Base-by-base conservation (phyloP, 2,888 invertebrate species). In the Cactoblastis cactorum region DNA sequence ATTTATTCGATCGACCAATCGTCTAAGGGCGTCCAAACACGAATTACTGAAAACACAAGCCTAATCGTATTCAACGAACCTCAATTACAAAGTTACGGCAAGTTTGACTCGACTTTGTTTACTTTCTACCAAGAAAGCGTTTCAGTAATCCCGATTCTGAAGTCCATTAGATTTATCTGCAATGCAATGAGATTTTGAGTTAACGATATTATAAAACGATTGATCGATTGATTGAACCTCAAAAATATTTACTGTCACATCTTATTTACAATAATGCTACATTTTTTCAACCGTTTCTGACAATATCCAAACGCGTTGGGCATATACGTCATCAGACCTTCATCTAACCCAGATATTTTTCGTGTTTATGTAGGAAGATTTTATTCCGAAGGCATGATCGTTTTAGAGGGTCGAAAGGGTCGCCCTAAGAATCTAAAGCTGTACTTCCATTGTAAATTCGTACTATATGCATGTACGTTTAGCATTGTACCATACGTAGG, bases 391-490 rank as follows among this genome's bases (percentile, higher is more conserved):
- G 22, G 46, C 35, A 43, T 46, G 46, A 46, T 46, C 46, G 35
- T 46, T 46, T 46, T 35, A 46, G 34, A 46, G 46, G 46, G 46
- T 35, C 22, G 34, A 22, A 46, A 45, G 35, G 35, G 46, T 34
- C 14, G 34, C 19, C 33, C n/a, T 18, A 18, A 9, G 33, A 15
- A 12, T 46, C 19, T 33, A 19, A 34, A n/a, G 46, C 14, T 28
- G 15, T 8, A 2, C 15, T 8, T 37, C 15, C 37, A 37, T 35
- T 22, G 6, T 22, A 22, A 6, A 28, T 28, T 28, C 9, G 9
- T 28, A 28, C n/a, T n/a, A n/a, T n/a, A n/a, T n/a, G n/a, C n/a
- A n/a, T n/a, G n/a, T n/a, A n/a, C n/a, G 28, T 9, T 3, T 28
- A 9, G 28, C 28, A 9, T 28, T 6, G 28, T 6, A 8, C 5